Conservation (phyloP, 2,888 invertebrate genomes). For the Leucania comma region DNA sequence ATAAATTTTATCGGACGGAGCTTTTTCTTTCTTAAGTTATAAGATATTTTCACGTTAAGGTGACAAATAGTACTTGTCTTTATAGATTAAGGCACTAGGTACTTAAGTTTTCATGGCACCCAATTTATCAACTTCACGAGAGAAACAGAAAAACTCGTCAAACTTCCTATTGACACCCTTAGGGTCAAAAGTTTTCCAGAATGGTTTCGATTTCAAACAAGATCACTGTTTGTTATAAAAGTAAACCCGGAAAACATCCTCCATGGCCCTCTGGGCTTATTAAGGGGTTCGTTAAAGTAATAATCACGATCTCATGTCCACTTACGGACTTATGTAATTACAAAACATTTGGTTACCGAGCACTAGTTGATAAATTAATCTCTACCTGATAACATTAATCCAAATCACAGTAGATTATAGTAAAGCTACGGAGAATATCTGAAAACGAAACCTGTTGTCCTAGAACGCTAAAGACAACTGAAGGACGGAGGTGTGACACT, state of each 20-base stretch:
- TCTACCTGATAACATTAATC: constrained; percentile 4
- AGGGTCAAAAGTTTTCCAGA: background rate
- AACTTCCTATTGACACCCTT: constrained; percentile 19
- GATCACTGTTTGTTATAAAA: constrained; percentile 1
- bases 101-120: constrained; percentile 6
- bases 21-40: no score
- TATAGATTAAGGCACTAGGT: background rate
- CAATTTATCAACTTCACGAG: constrained; percentile 11
- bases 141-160: constrained; percentile 13
- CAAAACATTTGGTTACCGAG: constrained; percentile 13
- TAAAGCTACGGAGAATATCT: no score
- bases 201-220: constrained; percentile 4
- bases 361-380: constrained; percentile 1
- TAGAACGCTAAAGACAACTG: no score
- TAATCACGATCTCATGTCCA: constrained; percentile 4
- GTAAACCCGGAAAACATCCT: constrained; percentile 5
- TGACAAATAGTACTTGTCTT: no score
- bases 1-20: no score
- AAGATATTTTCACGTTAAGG: no score
- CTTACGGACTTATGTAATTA: constrained; percentile 18
- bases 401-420: background rate
- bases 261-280: background rate
- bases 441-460: no score
- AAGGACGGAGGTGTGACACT: no score
- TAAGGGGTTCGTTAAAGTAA: background rate